phyloP scores from a whole-genome alignment of 1,140 invertebrate species.

The Ceratoteleas bidentatus region DNA sequence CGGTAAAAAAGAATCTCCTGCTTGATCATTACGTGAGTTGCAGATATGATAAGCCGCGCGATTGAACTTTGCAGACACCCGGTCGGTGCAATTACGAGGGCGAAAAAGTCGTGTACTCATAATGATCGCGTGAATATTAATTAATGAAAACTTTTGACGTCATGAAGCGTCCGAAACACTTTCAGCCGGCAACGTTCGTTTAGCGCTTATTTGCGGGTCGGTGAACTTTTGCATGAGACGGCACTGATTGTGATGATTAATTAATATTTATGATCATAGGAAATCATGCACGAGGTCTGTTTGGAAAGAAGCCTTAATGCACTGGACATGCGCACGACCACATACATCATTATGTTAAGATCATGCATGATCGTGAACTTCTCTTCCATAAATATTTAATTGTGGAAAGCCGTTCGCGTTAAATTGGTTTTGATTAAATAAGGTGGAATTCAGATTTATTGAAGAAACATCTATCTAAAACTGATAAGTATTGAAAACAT shows the following conservation, averaged over 20 bases:
- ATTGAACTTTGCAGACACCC: constrained; percentile 27
- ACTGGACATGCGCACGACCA: constrained; percentile 27
- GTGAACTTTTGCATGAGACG: constrained; percentile 24
- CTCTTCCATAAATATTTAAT: too few relatives aligned
- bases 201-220: constrained; percentile 6
- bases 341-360: constrained; percentile 39
- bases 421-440: too few relatives aligned
- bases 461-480: too few relatives aligned
- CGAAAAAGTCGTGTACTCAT: constrained; percentile 30
- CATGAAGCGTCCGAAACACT: constrained; percentile 17
- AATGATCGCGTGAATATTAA: constrained; percentile 43
- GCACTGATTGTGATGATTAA: constrained; percentile 42
- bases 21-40: constrained; percentile 44
- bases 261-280: constrained; percentile 48
- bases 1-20: constrained; percentile 24
- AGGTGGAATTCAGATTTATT: too few relatives aligned
- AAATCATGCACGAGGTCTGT: constrained; percentile 21
- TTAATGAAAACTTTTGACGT: constrained; percentile 26
- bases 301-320: constrained; percentile 10
- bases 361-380: constrained; percentile 32
- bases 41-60: constrained; percentile 19
- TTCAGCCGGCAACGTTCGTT: neutral
- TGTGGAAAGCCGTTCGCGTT: too few relatives aligned
- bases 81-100: constrained; percentile 45
- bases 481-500: too few relatives aligned